phyloP scores from a whole-genome alignment of 2,113 vertebrate species.

The Platanista minor region DNA sequence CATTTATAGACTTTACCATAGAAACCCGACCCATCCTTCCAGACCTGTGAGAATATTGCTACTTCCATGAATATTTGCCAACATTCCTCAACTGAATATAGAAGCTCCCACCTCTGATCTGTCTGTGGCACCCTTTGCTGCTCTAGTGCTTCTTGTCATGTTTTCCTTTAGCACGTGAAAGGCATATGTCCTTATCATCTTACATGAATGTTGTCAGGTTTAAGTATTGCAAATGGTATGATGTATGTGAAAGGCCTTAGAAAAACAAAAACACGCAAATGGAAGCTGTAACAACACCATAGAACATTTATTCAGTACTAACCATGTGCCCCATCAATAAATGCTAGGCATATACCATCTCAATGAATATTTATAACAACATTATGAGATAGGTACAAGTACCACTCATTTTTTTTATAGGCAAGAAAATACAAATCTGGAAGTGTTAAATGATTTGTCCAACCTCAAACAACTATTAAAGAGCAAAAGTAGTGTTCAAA shows the following conservation, averaged over 20 bases:
- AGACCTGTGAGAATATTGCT: background rate
- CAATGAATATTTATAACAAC: background rate
- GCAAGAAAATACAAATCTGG: background rate
- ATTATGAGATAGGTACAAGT: background rate
- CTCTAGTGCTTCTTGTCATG: background rate
- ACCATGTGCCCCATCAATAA: background rate
- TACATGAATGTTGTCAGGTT: background rate
- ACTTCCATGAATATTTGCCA: background rate
- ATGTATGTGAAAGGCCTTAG: background rate
- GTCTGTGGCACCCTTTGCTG: background rate
- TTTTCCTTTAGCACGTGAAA: background rate
- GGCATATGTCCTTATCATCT: background rate
- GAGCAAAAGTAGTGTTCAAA: background rate
- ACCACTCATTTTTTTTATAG: background rate
- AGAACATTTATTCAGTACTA: background rate
- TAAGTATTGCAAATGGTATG: background rate
- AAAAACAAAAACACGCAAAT: background rate
- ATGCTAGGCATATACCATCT: background rate
- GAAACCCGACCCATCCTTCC: background rate
- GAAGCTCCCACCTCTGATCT: background rate
- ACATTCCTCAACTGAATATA: too few relatives aligned
- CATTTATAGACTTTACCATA: background rate
- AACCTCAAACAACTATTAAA: background rate
- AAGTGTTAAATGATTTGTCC: background rate
- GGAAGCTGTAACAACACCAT: background rate